A percentile compares a stretch with the other conserved stretches of the same genome.
phyloP scores from a whole-genome alignment of 2,113 vertebrate species.

The Charina bottae region DNA sequence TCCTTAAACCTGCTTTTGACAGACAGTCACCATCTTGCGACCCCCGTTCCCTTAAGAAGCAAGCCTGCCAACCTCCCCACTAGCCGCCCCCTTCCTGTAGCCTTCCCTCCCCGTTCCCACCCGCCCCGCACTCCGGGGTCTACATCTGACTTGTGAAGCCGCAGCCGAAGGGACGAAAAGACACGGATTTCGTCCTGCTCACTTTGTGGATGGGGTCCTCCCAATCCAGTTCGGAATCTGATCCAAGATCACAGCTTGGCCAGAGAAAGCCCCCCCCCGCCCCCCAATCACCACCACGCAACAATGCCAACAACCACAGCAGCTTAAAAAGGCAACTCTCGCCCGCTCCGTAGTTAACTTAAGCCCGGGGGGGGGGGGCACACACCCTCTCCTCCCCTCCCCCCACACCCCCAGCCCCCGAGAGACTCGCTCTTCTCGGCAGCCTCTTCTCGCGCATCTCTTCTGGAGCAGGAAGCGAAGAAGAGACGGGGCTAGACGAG shows the following conservation, averaged over 20 bases:
- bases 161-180: neutral
- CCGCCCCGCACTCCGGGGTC: neutral
- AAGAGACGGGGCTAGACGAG: neutral
- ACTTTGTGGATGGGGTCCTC: neutral
- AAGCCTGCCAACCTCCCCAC: conserved; percentile 22
- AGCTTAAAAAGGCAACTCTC: neutral
- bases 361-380: neutral
- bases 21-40: neutral
- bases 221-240: neutral
- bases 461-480: neutral
- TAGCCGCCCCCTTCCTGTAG: neutral
- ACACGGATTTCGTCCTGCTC: neutral
- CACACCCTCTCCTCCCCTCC: neutral
- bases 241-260: neutral
- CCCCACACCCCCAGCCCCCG: accelerated
- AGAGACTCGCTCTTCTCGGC: neutral
- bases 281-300: neutral
- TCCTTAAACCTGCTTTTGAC: neutral
- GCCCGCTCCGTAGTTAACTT: neutral
- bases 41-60: neutral
- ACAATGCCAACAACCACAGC: neutral
- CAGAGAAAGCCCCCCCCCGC: neutral
- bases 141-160: neutral
- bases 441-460: conserved; percentile 34
- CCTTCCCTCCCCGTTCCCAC: neutral